Evolutionary conservation across 1,140 invertebrate genomes (phyloP), one percentile per base, ranked within the genome.

Genomic region (Drosophila sp.): DNA sequence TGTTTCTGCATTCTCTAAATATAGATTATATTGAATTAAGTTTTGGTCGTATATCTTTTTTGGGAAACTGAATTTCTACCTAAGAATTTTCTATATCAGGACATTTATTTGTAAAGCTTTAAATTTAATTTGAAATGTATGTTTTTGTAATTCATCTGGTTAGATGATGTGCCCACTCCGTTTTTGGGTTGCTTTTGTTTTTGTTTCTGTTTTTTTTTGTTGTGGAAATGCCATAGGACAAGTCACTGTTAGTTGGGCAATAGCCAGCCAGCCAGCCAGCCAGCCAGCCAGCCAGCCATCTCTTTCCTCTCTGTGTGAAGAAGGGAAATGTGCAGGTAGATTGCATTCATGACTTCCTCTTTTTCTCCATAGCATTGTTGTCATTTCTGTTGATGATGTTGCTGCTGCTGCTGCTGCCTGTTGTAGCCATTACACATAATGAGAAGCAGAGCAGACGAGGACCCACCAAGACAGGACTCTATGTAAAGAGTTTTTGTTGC

Each of bases 401-500:
- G 55, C 56, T 57, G 63, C 33, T 54, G 66, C 76, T 38, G 35
- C 47, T 76, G 73, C 66, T 70, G 73, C 62, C 70, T 86, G 79
- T 62, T 71, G 71, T 75, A 82, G 76, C 84, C 84, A 84, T 83
- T 77, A 84, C 82, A 87, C 82, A 85, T 85, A 85, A 85, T 87
- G 83, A 85, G 82, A 76, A 83, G 56, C 82, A 79, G 60, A 61
- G 60, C 35, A 11, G 17, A 25, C 44, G 29, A 35, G 60, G 17
- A 41, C 29, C 27, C 6, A 58, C 30, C 33, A 35, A 35, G 56
- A 25, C 60, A 25, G 38, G 71, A 38, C 61, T 66, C 81, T 79
- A 75, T 87, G 82, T 75, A 76, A 79, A 86, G 87, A 86, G 83
- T 86, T 85, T 82, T 81, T 79, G 79, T 75, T 85, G 82, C 79